Conservation (phyloP, 2,797 vertebrate species). For the Trematomus bernacchii region DNA sequence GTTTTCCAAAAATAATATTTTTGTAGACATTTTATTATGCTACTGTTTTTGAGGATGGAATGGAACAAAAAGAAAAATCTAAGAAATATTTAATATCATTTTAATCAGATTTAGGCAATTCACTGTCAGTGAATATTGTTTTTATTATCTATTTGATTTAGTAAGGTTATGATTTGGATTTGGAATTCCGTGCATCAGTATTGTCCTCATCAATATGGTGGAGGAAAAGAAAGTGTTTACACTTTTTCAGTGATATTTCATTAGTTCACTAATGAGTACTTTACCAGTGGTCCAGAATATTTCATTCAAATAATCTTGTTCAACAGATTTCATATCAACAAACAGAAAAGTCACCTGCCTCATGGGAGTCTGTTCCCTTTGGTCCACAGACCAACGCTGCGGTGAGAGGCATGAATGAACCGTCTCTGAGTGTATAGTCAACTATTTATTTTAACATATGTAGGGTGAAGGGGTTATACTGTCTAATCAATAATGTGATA, state of each 20-base stretch:
- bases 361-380: background rate
- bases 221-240: background rate
- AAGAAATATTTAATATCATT: background rate
- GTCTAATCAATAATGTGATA: background rate
- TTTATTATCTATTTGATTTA: background rate
- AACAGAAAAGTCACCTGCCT: background rate
- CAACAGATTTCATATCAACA: constrained; percentile 5
- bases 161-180: background rate
- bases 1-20: background rate
- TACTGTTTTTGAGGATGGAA: background rate
- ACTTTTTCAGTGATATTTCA: background rate
- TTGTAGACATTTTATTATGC: background rate
- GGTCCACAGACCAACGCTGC: background rate
- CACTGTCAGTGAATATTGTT: background rate
- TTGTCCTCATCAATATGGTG: background rate
- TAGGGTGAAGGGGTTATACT: too few relatives aligned
- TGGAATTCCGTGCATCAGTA: background rate
- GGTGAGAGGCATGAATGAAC: background rate
- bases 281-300: background rate
- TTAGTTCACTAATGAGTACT: background rate
- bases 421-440: background rate
- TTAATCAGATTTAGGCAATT: background rate
- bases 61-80: background rate
- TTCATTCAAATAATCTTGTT: background rate
- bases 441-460: background rate